A percentile compares a stretch with the other conserved stretches of the same genome.
Conservation (phyloP, 1,140 invertebrate genomes). For the Drosophila nasuta region DNA sequence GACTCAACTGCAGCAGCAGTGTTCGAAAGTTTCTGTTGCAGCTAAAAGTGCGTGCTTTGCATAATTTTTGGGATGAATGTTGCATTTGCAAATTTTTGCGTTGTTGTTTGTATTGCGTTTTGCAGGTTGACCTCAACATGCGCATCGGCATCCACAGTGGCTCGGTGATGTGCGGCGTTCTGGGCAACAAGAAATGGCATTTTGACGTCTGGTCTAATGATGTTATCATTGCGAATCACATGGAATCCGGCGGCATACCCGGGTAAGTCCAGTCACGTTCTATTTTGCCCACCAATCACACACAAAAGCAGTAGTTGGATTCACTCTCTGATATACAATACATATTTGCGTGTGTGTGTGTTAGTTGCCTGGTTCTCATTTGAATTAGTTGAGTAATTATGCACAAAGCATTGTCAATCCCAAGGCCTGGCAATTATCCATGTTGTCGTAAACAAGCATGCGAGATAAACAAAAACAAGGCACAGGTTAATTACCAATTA, state of each 20-base stretch:
- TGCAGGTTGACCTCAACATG: slow-evolving; percentile 96
- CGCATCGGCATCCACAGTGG: slow-evolving; percentile 98
- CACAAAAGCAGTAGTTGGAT: neutral
- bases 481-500: slow-evolving; percentile 7
- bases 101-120: slow-evolving; percentile 20
- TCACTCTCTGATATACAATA: neutral
- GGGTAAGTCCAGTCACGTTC: slow-evolving; percentile 88
- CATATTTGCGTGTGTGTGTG: slow-evolving; percentile 11
- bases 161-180: slow-evolving; percentile 96
- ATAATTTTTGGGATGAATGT: slow-evolving; percentile 41
- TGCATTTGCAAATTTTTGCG: slow-evolving; percentile 12
- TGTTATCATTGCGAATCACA: slow-evolving; percentile 98
- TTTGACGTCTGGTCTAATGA: slow-evolving; percentile 99
- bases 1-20: slow-evolving; percentile 12
- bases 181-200: slow-evolving; percentile 97
- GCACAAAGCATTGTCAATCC: slow-evolving; percentile 36
- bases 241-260: slow-evolving; percentile 97
- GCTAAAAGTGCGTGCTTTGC: slow-evolving; percentile 33
- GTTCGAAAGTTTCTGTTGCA: slow-evolving; percentile 21
- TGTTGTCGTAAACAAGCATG: slow-evolving; percentile 14
- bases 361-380: neutral
- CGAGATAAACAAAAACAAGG: slow-evolving; percentile 7
- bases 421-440: slow-evolving; percentile 16
- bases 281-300: neutral
- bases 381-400: slow-evolving; percentile 45